Conservation (phyloP, 1,140 invertebrate genomes). For the Heliothis subflexa region DNA sequence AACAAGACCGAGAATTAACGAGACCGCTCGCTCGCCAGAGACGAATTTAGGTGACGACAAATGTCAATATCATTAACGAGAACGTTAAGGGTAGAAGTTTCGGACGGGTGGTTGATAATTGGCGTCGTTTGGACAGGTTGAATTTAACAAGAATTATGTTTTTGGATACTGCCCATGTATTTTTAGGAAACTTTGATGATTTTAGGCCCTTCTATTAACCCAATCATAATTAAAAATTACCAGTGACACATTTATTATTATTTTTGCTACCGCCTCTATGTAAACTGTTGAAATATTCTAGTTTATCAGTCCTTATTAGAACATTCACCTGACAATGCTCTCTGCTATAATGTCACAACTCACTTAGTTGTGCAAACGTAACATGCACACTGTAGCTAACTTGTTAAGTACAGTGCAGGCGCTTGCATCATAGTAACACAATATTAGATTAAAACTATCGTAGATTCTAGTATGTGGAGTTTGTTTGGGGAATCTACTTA, state of each 20-base stretch:
- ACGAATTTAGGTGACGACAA: conserved; percentile 23
- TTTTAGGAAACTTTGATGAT: no score
- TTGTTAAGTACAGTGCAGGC: background rate
- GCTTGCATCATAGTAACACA: no score
- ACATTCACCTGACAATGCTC: conserved; percentile 2
- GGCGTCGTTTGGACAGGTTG: background rate
- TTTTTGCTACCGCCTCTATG: no score
- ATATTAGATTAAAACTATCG: no score
- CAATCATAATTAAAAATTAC: no score
- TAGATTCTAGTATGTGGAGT: no score
- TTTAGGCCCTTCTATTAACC: no score
- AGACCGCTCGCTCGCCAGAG: conserved; percentile 29
- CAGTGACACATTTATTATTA: no score
- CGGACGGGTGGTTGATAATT: background rate
- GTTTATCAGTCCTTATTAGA: conserved; percentile 12
- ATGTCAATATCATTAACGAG: conserved; percentile 35
- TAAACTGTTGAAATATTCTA: no score
- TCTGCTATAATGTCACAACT: conserved; percentile 1
- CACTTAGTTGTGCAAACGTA: background rate
- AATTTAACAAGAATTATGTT: background rate
- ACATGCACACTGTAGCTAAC: background rate
- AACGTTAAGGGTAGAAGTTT: background rate
- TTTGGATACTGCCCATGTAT: no score
- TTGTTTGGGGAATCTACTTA: no score
- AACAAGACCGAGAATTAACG: conserved; percentile 51